Base-by-base conservation (phyloP, 2,797 vertebrate genomes). In the Cossypha caffra region DNA sequence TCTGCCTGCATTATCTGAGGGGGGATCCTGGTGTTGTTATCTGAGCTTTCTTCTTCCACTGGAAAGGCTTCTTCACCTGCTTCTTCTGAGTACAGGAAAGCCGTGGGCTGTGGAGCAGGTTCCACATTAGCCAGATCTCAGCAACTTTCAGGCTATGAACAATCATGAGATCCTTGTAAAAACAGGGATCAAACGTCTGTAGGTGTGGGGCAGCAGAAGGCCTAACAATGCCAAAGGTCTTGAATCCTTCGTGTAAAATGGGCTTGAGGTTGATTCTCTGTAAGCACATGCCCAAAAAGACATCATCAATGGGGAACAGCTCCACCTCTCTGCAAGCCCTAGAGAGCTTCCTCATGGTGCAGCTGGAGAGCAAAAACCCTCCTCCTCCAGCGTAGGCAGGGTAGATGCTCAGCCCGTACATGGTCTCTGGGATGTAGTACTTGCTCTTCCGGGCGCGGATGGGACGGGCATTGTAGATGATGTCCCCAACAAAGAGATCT, bases 71-170 rank as follows among this genome's bases (percentile, higher is more conserved):
- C 4, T 97, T 98, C 29, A 96, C 95, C 52, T 97, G 88, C 71
- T 97, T 97, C 84, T 96, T 97, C 55, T 96, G 98, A 13, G 98
- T 98, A 88, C 99, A 99, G 96, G 98, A 99, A 38, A 97, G 98
- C 42, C 97, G 97, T 11, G 98, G 98, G 86, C 98, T 98, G 10
- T 99, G 99, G 54, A 99, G 98, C 40, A 99, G 98, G 93, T 98
- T 99, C 99, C 99, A 99, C 99, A 99, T 99, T 6, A 99, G 98
- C 99, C 99, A 99, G 94, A 99, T 99, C 97, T 99, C 99, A 3
- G 99, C 98, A 9, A 98, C 99, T 0, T 98, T 99, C 72, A 99
- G 98, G 86, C 99, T 99, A 72, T 99, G 99, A 47, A 99, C 99
- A 18, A 99, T 98, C 98, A 99, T 99, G 89, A 99, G 98, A 57